Percentiles rank a stretch among this genome's conserved stretches.
These are phyloP conservation scores for Odontomyia ornata DNA, from an alignment of 2,888 invertebrate genomes.

Conservation along the genomic window DNA sequence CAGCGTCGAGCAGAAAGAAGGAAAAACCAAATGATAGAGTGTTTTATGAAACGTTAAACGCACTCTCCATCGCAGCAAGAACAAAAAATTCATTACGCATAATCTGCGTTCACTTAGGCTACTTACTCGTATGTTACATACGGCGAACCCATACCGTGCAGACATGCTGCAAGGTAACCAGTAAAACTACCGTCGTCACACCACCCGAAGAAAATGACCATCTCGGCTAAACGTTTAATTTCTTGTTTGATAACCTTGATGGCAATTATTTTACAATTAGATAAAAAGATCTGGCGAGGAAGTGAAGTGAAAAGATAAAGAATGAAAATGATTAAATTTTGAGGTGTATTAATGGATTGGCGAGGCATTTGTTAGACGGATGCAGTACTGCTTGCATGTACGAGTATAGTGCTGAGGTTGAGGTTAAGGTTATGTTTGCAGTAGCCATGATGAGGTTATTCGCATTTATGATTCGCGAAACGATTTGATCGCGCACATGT, in stretches of 20 bases:
- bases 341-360: conserved; percentile 33
- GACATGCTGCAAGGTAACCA: background rate
- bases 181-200: too few species aligned
- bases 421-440: conserved; percentile 17
- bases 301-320: conserved; percentile 42
- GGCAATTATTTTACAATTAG: conserved; percentile 45
- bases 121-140: background rate
- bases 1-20: background rate
- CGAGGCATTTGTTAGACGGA: background rate
- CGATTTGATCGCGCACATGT: too few species aligned
- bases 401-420: background rate
- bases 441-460: conserved; percentile 19
- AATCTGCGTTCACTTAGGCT: background rate
- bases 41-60: conserved; percentile 6
- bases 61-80: too few species aligned
- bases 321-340: conserved; percentile 36
- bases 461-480: conserved; percentile 1
- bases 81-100: conserved; percentile 16
- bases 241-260: conserved; percentile 38
- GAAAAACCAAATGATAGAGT: conserved; percentile 6
- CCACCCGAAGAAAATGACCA: background rate
- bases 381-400: background rate
- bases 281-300: conserved; percentile 41
- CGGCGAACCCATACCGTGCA: background rate
- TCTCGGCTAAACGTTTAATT: background rate